phyloP scores from a whole-genome alignment of 2,888 invertebrate genomes.

The Aleiodes testaceus region DNA sequence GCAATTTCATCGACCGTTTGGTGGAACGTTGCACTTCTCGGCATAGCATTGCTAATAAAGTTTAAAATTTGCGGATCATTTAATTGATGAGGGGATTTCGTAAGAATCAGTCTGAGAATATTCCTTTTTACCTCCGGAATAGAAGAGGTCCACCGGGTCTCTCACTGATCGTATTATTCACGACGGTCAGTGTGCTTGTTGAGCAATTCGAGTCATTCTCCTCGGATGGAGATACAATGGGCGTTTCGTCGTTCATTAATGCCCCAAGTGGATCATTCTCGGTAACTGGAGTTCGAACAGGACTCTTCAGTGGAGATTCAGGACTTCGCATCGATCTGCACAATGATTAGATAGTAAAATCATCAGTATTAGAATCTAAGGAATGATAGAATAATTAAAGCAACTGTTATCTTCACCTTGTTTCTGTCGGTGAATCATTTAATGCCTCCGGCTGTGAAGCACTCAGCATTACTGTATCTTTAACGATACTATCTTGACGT shows the following conservation, averaged over 20 bases:
- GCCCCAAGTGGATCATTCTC: slow-evolving; percentile 95
- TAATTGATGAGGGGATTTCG: neutral
- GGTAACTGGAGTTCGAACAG: slow-evolving; percentile 85
- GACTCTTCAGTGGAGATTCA: slow-evolving; percentile 70
- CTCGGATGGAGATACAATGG: slow-evolving; percentile 70
- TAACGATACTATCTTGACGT: slow-evolving; percentile 70
- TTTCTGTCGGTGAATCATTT: slow-evolving; percentile 61
- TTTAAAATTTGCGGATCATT: neutral
- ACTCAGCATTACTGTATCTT: slow-evolving; percentile 62
- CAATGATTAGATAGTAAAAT: slow-evolving; percentile 11
- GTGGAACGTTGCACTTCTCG: slow-evolving; percentile 73
- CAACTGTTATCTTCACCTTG: slow-evolving; percentile 58
- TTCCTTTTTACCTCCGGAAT: slow-evolving; percentile 64
- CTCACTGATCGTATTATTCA: slow-evolving; percentile 67
- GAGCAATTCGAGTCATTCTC: slow-evolving; percentile 72
- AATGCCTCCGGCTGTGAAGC: slow-evolving; percentile 63
- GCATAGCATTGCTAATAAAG: slow-evolving; percentile 58
- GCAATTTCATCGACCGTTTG: slow-evolving; percentile 66
- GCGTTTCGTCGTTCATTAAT: slow-evolving; percentile 74
- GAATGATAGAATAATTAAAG: neutral
- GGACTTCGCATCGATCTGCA: slow-evolving; percentile 61
- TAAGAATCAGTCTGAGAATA: slow-evolving; percentile 6
- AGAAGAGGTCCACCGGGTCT: slow-evolving; percentile 70
- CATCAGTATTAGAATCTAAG: neutral
- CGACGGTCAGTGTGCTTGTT: slow-evolving; percentile 70